Percentiles rank a stretch among this genome's conserved stretches.
These are phyloP conservation scores for Meta bourneti DNA, from an alignment of 2,888 invertebrate genomes.

Conservation along the genomic window DNA sequence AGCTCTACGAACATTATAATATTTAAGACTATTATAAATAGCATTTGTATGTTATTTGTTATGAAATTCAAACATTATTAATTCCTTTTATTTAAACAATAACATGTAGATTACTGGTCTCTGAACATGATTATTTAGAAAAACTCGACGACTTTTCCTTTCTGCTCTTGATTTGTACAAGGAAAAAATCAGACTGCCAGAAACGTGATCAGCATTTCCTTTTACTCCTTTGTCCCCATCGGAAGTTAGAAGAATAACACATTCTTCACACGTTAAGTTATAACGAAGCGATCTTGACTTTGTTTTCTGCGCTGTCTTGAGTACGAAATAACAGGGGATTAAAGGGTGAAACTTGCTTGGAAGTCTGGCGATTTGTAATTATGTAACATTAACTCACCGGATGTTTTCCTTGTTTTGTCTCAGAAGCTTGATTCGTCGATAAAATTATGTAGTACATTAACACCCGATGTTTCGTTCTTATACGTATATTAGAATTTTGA, in stretches of 20 bases:
- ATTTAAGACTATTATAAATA: too few species aligned
- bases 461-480: too few species aligned
- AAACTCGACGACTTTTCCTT: neutral
- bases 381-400: neutral
- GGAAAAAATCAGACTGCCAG: slow-evolving; percentile 25
- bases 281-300: slow-evolving; percentile 58
- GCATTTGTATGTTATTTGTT: too few species aligned
- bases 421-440: too few species aligned
- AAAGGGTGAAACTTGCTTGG: neutral
- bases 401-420: neutral
- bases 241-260: slow-evolving; percentile 4
- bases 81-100: too few species aligned
- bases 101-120: neutral
- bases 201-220: slow-evolving; percentile 54
- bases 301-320: slow-evolving; percentile 20
- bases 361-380: neutral
- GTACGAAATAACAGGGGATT: slow-evolving; percentile 1
- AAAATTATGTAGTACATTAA: too few species aligned
- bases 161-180: slow-evolving; percentile 26
- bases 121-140: neutral
- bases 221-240: neutral
- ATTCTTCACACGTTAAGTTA: slow-evolving; percentile 62
- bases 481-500: too few species aligned
- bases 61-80: too few species aligned
- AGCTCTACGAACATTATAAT: too few species aligned